Evolutionary conservation across 2,113 vertebrate species (phyloP).

Genomic region (Macrotis lagotis): DNA sequence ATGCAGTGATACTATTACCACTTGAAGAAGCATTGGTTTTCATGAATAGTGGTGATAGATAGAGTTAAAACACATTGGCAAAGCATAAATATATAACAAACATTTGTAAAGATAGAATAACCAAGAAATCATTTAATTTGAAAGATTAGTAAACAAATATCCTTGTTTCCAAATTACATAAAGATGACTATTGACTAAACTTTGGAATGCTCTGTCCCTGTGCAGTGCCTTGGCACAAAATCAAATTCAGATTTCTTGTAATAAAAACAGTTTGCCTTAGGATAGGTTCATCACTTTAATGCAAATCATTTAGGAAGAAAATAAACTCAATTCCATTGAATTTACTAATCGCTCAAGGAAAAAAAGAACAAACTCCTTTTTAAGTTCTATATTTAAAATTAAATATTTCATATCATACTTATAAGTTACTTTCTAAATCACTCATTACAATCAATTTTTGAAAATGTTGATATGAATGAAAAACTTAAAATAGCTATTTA

Average conservation of each 20-base stretch:
- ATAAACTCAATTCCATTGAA: not conserved
- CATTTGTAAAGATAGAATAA: not conserved
- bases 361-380: slow-evolving; percentile 5
- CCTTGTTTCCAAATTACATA: not conserved
- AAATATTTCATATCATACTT: slow-evolving; percentile 2
- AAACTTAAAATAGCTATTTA: not conserved
- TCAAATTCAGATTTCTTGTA: not conserved
- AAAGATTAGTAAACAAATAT: not conserved
- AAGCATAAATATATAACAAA: not conserved
- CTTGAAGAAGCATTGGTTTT: not conserved
- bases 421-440: not conserved
- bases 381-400: not conserved
- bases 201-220: not conserved
- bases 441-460: slow-evolving; percentile 5
- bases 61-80: not conserved
- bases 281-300: not conserved
- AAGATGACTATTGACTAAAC: not conserved
- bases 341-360: not conserved
- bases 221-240: not conserved
- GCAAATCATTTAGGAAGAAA: not conserved
- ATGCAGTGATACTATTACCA: not conserved
- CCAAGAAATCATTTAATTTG: not conserved
- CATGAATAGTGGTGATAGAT: not conserved
- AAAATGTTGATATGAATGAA: not conserved
- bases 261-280: not conserved